Evolutionary conservation across 2,113 vertebrate genomes (phyloP), one percentile per base, ranked within the genome.

Genomic region (Actenoides lindsayi): DNA sequence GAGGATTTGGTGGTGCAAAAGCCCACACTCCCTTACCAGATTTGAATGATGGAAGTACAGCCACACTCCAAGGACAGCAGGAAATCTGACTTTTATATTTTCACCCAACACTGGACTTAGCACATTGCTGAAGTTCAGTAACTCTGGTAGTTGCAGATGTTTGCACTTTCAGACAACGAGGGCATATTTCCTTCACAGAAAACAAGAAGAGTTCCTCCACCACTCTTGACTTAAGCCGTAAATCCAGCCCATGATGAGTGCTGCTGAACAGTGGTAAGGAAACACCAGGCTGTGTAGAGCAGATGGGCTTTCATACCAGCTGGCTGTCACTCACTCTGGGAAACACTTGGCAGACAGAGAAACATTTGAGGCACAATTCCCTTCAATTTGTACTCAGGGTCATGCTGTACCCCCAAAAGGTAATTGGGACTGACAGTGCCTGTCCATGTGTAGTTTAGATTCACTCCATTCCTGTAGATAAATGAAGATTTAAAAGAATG

Each of bases 21-120:
- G 13, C 4, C 74, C 33, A 24, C 19, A 0, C 25, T 78, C 27
- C 25, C 4, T 56, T 56, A 27, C 4, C 23, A 39, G 10, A 31
- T 31, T 42, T 53, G 12, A 74, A 37, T 42, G 19, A 35, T 13
- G 33, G 48, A 23, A 20, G 6, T 51, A 31, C 2, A 79, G 17
- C 15, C 0, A 0, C 12, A 11, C 16, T 42, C 64, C 37, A 30
- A 56, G 39, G 33, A 35, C 15, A n/a, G 37, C 13, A 4, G n/a
- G 44, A 92, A 83, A 73, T 42, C 41, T 19, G 20, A 77, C 88
- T 46, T 50, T 53, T 42, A 53, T 41, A 33, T 81, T 53, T 74
- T 74, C 41, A 46, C 8, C 21, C 51, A 28, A 42, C 73, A 11
- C 25, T 1, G 3, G 18, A 54, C 7, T 21, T 75, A 50, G 50